A percentile compares a stretch with the other conserved stretches of the same genome.
Conservation (phyloP, 2,113 vertebrate genomes). For the Naja naja region DNA sequence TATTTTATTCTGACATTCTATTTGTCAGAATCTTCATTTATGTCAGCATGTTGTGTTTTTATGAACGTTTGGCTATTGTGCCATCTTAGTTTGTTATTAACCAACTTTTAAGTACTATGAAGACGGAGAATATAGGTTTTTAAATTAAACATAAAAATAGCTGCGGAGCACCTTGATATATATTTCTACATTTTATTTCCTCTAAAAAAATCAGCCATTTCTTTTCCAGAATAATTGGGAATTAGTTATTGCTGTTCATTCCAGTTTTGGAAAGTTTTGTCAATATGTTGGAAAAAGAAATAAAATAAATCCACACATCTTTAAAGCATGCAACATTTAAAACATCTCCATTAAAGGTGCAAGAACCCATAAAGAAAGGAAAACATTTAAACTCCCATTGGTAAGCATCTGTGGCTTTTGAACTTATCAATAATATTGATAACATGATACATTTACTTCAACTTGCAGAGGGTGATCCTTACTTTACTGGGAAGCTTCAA, state of each 20-base stretch:
- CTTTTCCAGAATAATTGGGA: not conserved
- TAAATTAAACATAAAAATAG: not conserved
- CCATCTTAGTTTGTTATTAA: not conserved
- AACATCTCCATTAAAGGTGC: not conserved
- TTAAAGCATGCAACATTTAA: not conserved
- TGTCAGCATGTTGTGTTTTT: not conserved
- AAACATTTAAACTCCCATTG: not conserved
- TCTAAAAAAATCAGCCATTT: not conserved
- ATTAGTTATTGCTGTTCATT: not conserved
- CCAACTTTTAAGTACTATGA: not conserved
- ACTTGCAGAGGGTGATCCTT: conserved; percentile 90
- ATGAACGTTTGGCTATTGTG: not conserved
- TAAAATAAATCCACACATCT: not conserved
- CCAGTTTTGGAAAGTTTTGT: conserved; percentile 16
- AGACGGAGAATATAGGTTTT: not conserved
- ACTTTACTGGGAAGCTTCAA: conserved; percentile 92
- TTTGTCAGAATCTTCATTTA: not conserved
- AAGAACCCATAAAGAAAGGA: not conserved
- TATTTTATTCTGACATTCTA: not conserved
- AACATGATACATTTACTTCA: conserved; percentile 13
- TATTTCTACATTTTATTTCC: not conserved
- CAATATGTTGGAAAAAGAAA: not conserved
- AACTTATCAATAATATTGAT: not conserved
- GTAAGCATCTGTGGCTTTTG: not conserved
- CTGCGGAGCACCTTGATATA: not conserved